Percentiles rank a stretch among this genome's conserved stretches.
Evolutionary conservation across 2,888 invertebrate genomes (phyloP).

Genomic region (Chymomyza caudatula): DNA sequence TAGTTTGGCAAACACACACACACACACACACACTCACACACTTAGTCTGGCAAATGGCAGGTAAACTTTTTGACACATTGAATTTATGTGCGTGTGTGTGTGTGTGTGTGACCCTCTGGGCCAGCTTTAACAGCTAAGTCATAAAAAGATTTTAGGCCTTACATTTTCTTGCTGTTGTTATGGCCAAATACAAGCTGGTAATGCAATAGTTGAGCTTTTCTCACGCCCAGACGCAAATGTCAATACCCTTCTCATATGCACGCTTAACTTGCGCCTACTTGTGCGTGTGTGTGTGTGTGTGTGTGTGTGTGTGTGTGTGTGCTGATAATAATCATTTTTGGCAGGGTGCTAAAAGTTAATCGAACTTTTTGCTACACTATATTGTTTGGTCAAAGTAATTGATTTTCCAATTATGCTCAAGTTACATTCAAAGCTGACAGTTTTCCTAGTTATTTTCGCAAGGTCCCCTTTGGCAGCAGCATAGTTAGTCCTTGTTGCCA

Average conservation of each 20-base stretch:
- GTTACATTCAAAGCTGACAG: conserved; percentile 21
- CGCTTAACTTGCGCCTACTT: neutral
- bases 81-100: conserved; percentile 40
- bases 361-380: conserved; percentile 10
- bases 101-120: conserved; percentile 20
- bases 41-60: conserved; percentile 30
- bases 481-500: neutral
- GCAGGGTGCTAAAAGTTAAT: conserved; percentile 41
- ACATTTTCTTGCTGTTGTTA: conserved; percentile 16
- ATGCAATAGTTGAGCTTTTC: conserved; percentile 35
- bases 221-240: conserved; percentile 53
- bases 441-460: neutral
- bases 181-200: conserved; percentile 3
- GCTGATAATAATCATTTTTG: conserved; percentile 22
- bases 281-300: conserved; percentile 2
- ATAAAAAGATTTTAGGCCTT: conserved; percentile 65
- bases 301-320: conserved; percentile 2
- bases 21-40: neutral
- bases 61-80: conserved; percentile 41
- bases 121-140: conserved; percentile 33
- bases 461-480: neutral
- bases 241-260: conserved; percentile 62
- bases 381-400: conserved; percentile 44
- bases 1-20: conserved; percentile 2
- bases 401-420: conserved; percentile 59